Base-by-base conservation (phyloP, 2,888 invertebrate species). In the Syrphus vitripennis region DNA sequence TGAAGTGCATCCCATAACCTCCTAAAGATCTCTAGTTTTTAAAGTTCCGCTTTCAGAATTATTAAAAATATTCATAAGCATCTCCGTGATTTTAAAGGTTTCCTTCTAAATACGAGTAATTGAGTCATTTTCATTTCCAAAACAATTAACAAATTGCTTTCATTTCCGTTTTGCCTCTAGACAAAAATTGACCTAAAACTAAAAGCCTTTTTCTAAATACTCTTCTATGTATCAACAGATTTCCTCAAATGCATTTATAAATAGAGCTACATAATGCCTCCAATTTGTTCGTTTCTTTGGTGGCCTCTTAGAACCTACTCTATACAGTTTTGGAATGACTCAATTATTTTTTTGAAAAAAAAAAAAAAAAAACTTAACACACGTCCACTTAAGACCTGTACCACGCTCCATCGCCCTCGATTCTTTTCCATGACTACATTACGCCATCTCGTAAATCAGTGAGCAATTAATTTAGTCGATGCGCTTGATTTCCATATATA, bases 381-480 rank as follows among this genome's bases (percentile, higher is more conserved):
- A 77, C 84, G 76, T 61, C 84, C 84, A 80, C 84, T 84, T 81
- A 80, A 77, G 80, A 77, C 61, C 63, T n/a, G n/a, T 76, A 84
- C 53, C 84, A 84, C 76, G 80, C 84, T 80, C 76, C 76, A 80
- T 84, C 72, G 55, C 76, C 53, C 71, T 61, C 50, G 19, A 76
- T 34, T 67, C n/a, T 65, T 31, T 71, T 55, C 42, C 24, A 31
- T 57, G 12, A 4, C 12, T 26, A 26, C 50, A 12, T 57, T 81
- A 55, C 76, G 40, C 14, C 70, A 55, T 59, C 72, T 78, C 82
- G 72, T 86, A 82, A 86, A 86, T 86, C 86, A 82, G 77, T 75
- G 78, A 86, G 78, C 78, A 86, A 86, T 86, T 86, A 86, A 86
- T 82, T 75, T 81, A 29, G 77, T 77, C 86, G 82, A 86, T 82